A percentile compares a stretch with the other conserved stretches of the same genome.
Evolutionary conservation across 2,797 vertebrate species (phyloP).

Genomic region (Gallirallus australis): DNA sequence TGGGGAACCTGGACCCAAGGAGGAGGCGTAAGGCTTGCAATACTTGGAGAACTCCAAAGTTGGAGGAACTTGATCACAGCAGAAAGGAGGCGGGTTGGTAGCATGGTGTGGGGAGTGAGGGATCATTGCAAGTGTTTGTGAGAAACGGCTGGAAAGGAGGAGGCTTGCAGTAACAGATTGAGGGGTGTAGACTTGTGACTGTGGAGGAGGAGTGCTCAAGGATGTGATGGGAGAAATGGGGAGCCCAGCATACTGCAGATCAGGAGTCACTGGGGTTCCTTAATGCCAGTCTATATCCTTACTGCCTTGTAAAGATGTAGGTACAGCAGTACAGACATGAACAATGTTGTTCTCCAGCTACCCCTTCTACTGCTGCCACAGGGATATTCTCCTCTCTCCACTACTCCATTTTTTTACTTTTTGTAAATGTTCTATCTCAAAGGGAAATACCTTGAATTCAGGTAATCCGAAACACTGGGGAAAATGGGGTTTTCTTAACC

Average conservation of each 20-base stretch:
- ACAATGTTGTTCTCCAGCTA: rapidly evolving
- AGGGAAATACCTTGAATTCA: neutral
- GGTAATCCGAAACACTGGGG: neutral
- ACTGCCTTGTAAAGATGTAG: neutral
- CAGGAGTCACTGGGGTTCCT: neutral
- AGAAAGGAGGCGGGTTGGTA: neutral
- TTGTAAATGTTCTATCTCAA: neutral
- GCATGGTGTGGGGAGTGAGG: neutral
- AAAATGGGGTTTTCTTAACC: neutral
- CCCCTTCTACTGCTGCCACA: neutral
- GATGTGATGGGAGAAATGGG: neutral
- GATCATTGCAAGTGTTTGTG: neutral
- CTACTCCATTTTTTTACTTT: neutral
- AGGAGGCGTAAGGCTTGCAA: neutral
- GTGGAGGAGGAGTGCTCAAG: neutral
- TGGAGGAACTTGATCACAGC: neutral
- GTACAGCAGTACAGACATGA: neutral
- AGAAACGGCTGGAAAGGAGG: neutral
- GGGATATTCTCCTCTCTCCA: neutral
- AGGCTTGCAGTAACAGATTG: neutral
- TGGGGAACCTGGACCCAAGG: neutral
- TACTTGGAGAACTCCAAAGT: neutral
- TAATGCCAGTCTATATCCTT: neutral
- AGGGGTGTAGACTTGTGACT: rapidly evolving
- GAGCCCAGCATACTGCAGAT: neutral